Evolutionary conservation across 2,113 vertebrate species (phyloP).

Genomic region (Corapipo altera): DNA sequence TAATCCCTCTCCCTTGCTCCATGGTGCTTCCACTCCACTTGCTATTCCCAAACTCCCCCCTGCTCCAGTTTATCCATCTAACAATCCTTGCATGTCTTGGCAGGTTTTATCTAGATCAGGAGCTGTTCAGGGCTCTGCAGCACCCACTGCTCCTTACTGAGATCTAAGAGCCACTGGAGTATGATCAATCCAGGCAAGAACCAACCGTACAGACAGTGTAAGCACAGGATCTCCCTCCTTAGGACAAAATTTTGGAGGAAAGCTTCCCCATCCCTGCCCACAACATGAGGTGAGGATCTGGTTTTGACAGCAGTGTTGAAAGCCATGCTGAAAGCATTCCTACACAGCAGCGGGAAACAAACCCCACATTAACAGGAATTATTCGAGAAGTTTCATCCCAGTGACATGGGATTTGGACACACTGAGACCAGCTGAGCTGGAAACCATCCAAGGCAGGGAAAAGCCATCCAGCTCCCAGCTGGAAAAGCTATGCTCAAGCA

Average conservation of each 20-base stretch:
- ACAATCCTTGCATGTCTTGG: rapidly evolving
- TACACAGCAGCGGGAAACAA: background rate
- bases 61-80: rapidly evolving
- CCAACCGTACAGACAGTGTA: rapidly evolving
- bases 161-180: background rate
- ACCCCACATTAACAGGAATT: background rate
- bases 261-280: background rate
- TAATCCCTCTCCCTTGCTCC: background rate
- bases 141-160: background rate
- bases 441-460: background rate
- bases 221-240: background rate
- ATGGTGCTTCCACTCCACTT: rapidly evolving
- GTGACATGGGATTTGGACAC: background rate
- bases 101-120: background rate
- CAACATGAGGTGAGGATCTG: background rate
- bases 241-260: background rate
- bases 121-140: background rate
- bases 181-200: no score
- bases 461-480: background rate
- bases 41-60: background rate
- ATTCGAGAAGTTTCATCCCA: background rate
- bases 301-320: background rate
- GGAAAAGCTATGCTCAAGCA: rapidly evolving
- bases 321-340: background rate
- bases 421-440: background rate